Percentiles rank a stretch among this genome's conserved stretches.
Evolutionary conservation across 2,113 vertebrate species (phyloP).

Genomic region (Deroptyus accipitrinus): DNA sequence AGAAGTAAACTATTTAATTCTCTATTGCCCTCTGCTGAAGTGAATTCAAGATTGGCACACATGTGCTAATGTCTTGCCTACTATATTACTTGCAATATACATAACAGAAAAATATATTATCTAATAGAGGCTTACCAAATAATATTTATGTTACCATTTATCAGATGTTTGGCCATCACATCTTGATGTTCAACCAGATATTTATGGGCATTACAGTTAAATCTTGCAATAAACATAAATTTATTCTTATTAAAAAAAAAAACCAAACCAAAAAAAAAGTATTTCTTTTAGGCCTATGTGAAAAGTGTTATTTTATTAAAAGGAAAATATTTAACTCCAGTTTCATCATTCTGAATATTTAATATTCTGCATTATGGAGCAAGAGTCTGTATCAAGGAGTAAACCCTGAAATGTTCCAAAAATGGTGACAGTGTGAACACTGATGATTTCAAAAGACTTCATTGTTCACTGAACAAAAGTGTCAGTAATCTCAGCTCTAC

Average conservation of each 20-base stretch:
- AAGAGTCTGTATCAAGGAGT: not conserved
- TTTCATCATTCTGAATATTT: not conserved
- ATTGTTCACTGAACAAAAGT: not conserved
- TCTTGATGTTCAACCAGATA: not conserved
- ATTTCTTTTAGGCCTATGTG: not conserved
- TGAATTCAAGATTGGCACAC: not conserved
- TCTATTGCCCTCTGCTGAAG: not conserved
- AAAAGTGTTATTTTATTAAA: not conserved
- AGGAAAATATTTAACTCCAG: not conserved
- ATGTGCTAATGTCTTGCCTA: not conserved
- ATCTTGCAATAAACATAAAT: not conserved
- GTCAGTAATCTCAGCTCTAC: not conserved
- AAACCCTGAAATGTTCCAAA: not conserved
- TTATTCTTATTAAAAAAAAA: not conserved
- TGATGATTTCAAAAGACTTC: not conserved
- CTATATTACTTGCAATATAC: not conserved
- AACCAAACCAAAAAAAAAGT: too few relatives aligned
- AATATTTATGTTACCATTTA: not conserved
- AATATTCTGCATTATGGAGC: not conserved
- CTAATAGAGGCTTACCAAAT: not conserved
- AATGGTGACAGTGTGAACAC: not conserved
- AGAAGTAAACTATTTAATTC: not conserved
- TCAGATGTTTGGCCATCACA: not conserved
- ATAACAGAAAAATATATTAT: not conserved
- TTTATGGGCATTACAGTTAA: not conserved